Conservation (phyloP, 2,888 invertebrate species). For the Caenorhabditis drosophilae region DNA sequence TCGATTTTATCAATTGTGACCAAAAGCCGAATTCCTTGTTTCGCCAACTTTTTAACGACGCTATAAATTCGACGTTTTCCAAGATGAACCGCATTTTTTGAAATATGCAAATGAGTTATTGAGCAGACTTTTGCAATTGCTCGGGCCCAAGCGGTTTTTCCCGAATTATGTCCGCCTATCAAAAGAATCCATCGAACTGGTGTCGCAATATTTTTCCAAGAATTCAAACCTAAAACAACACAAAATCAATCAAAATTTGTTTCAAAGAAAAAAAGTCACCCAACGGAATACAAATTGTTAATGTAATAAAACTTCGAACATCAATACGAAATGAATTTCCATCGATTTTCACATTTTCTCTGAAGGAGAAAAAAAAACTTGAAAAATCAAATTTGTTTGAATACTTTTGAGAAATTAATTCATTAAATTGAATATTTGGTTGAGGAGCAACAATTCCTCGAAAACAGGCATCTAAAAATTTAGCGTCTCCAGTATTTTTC, state of each 20-base stretch:
- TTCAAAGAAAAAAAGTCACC: constrained; percentile 1
- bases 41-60: constrained; percentile 23
- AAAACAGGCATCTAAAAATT: constrained; percentile 32
- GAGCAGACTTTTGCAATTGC: constrained; percentile 36
- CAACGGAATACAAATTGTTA: constrained; percentile 28
- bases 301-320: constrained; percentile 17
- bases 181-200: constrained; percentile 36
- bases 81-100: constrained; percentile 24
- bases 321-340: constrained; percentile 19
- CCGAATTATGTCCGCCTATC: constrained; percentile 35
- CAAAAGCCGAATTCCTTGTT: constrained; percentile 15
- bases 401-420: constrained; percentile 19
- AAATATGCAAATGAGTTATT: constrained; percentile 36
- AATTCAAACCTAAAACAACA: neutral
- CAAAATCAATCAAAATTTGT: neutral
- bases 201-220: neutral
- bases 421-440: constrained; percentile 9
- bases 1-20: constrained; percentile 32
- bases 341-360: constrained; percentile 16
- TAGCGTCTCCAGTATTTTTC: constrained; percentile 6
- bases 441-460: constrained; percentile 27
- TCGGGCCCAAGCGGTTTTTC: constrained; percentile 48
- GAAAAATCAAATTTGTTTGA: neutral
- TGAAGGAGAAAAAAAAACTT: too few species aligned
- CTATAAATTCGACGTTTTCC: constrained; percentile 23